A percentile compares a stretch with the other conserved stretches of the same genome.
Evolutionary conservation across 2,888 invertebrate genomes (phyloP).

Genomic region (Emmelina monodactyla): DNA sequence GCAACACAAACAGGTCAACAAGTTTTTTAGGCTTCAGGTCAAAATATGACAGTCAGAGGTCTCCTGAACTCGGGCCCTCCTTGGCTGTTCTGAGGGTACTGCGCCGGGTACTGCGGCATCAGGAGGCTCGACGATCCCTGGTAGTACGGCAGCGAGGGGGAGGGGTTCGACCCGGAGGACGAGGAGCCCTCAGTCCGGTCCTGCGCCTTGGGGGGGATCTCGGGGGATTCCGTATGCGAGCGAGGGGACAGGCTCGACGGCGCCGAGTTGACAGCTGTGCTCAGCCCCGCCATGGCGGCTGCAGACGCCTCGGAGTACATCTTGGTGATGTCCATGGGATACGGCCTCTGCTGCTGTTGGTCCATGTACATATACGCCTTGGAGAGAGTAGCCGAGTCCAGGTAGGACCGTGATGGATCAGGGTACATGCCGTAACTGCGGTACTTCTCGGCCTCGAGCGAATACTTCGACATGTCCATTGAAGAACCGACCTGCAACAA

Average conservation of each 20-base stretch:
- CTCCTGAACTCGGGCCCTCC: conserved; percentile 74
- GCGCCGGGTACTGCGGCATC: conserved; percentile 73
- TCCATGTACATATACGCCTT: conserved; percentile 84
- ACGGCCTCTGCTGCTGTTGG: conserved; percentile 61
- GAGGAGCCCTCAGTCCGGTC: conserved; percentile 65
- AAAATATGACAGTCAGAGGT: conserved; percentile 82
- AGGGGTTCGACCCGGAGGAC: conserved; percentile 70
- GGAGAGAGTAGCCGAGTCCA: conserved; percentile 75
- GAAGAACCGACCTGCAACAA: conserved; percentile 74
- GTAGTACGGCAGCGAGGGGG: conserved; percentile 67
- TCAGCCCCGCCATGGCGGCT: conserved; percentile 64
- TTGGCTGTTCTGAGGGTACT: conserved; percentile 64
- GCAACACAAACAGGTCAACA: too few relatives aligned
- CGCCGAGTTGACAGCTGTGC: conserved; percentile 46
- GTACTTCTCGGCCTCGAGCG: conserved; percentile 80
- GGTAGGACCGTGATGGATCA: conserved; percentile 74
- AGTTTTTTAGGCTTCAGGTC: conserved; percentile 73
- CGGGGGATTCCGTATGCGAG: conserved; percentile 63
- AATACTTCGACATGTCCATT: conserved; percentile 81
- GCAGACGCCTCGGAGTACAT: conserved; percentile 72
- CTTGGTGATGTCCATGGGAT: conserved; percentile 71
- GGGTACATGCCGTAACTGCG: conserved; percentile 80
- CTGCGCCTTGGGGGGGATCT: conserved; percentile 55
- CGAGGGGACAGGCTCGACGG: conserved; percentile 54
- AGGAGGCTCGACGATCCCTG: conserved; percentile 66